Percentiles rank a stretch among this genome's conserved stretches.
Conservation (phyloP, 2,888 invertebrate species). For the Stegana nigrithorax region DNA sequence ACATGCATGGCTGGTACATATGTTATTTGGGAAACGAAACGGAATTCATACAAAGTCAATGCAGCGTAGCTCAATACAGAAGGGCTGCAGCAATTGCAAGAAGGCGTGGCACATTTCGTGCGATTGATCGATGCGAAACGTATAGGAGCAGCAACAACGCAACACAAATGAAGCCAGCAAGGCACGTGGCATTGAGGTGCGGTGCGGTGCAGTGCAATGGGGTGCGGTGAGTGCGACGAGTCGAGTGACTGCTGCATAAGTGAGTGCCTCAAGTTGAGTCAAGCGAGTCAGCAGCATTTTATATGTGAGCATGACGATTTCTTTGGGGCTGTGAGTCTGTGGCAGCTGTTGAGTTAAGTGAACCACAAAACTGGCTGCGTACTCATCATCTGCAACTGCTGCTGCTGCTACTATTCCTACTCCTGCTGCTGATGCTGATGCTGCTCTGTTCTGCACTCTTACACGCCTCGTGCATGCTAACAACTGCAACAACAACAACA, state of each 20-base stretch:
- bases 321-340: conserved; percentile 19
- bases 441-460: too few species aligned
- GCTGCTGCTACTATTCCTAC: too few species aligned
- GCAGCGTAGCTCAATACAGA: background rate
- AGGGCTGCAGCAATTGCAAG: background rate
- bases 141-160: background rate
- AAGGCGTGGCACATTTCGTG: conserved; percentile 9
- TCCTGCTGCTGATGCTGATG: too few species aligned
- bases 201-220: background rate
- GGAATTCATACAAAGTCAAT: conserved; percentile 45
- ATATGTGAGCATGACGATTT: conserved; percentile 48
- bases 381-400: too few species aligned
- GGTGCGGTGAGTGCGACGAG: background rate
- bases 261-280: too few species aligned
- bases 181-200: background rate
- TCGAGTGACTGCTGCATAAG: background rate
- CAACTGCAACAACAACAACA: conserved; percentile 4
- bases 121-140: background rate
- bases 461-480: too few species aligned
- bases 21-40: conserved; percentile 58
- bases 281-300: conserved; percentile 27
- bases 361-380: conserved; percentile 31
- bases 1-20: too few species aligned
- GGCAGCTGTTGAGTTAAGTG: conserved; percentile 12
- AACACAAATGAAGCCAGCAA: background rate